Evolutionary conservation across 2,888 invertebrate species (phyloP).

Genomic region (Tenthredo amoena): DNA sequence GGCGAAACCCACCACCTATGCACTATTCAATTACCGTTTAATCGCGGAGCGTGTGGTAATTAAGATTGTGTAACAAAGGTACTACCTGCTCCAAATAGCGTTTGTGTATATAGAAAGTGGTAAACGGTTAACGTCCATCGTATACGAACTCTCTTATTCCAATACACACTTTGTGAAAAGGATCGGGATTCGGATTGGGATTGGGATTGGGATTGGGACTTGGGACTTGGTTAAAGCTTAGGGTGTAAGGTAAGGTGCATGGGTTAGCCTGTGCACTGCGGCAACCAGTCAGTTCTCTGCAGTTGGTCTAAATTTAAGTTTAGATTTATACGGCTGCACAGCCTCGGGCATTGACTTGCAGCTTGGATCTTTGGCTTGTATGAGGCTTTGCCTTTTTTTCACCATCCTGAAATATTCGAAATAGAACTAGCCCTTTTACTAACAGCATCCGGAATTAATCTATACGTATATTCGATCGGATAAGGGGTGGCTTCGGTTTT

Average conservation of each 20-base stretch:
- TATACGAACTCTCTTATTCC: background rate
- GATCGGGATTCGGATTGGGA: background rate
- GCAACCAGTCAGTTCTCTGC: constrained; percentile 42
- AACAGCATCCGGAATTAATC: constrained; percentile 11
- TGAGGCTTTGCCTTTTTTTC: constrained; percentile 27
- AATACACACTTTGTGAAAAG: no score
- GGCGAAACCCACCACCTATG: background rate
- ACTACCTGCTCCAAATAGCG: background rate
- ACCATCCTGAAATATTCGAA: constrained; percentile 5
- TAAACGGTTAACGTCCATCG: background rate
- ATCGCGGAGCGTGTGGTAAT: background rate
- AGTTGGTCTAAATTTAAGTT: constrained; percentile 71
- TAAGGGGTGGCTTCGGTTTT: background rate
- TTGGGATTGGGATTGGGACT: background rate
- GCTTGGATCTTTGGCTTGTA: constrained; percentile 45
- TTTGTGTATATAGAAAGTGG: background rate
- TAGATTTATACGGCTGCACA: constrained; percentile 70
- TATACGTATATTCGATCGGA: background rate
- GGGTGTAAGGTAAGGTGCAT: constrained; percentile 27
- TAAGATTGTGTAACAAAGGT: constrained; percentile 16
- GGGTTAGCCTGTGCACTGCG: background rate
- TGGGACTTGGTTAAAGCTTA: background rate
- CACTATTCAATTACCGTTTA: constrained; percentile 13
- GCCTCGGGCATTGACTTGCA: constrained; percentile 68
- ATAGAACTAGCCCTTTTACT: background rate